Evolutionary conservation across 2,797 vertebrate species (phyloP).

Genomic region (Pangasius mekongensis): DNA sequence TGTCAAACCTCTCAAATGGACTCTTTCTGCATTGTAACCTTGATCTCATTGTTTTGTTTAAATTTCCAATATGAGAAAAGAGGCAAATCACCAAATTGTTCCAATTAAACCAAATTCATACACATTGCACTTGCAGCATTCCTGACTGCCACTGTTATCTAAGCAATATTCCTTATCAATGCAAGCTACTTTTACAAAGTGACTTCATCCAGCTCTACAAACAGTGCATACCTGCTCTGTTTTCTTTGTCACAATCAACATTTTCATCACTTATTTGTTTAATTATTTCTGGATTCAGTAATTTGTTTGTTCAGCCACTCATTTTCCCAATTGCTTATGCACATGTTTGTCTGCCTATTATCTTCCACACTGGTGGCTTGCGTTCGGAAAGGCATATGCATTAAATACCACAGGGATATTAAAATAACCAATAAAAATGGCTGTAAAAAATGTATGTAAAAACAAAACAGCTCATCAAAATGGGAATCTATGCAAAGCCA

Average conservation of each 20-base stretch:
- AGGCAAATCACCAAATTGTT: background rate
- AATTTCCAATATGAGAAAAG: background rate
- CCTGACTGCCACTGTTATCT: background rate
- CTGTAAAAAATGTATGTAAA: background rate
- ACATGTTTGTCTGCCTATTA: slow-evolving; percentile 28
- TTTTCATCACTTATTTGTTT: slow-evolving; percentile 30
- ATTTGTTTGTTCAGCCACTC: slow-evolving; percentile 34
- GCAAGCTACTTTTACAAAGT: slow-evolving; percentile 21
- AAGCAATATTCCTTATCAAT: slow-evolving; percentile 10
- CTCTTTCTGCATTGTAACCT: background rate
- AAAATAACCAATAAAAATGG: background rate
- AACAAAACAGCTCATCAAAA: background rate
- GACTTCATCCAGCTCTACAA: slow-evolving; percentile 7
- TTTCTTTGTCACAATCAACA: slow-evolving; percentile 25
- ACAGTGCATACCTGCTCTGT: slow-evolving; percentile 1
- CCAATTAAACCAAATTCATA: background rate
- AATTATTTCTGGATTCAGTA: slow-evolving; percentile 28
- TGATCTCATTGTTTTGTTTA: background rate
- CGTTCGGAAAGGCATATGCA: background rate
- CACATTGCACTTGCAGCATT: background rate
- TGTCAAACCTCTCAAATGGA: background rate
- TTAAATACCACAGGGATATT: background rate
- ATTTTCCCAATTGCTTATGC: slow-evolving; percentile 17
- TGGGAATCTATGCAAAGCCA: background rate
- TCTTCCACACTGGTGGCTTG: background rate